Conservation (phyloP, 2,888 invertebrate genomes). For the Abscondita cerata region DNA sequence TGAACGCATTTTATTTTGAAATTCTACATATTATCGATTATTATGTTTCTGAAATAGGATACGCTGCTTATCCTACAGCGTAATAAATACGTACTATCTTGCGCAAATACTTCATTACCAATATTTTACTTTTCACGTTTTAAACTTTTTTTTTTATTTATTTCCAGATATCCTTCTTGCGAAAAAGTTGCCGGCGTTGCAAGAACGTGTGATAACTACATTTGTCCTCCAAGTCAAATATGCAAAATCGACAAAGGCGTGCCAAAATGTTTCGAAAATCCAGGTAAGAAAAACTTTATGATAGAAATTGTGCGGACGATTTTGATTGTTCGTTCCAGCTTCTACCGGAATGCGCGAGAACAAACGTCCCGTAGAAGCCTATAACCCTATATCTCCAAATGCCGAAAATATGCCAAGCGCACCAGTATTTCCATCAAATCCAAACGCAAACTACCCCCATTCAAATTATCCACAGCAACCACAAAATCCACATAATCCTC, state of each 20-base stretch:
- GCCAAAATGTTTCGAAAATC: constrained; percentile 56
- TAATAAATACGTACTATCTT: no score
- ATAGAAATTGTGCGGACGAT: background rate
- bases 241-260: constrained; percentile 54
- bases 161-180: constrained; percentile 56
- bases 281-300: constrained; percentile 31
- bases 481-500: constrained; percentile 17
- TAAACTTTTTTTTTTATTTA: background rate
- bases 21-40: no score
- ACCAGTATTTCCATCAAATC: constrained; percentile 8
- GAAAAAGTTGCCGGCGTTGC: constrained; percentile 46
- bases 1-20: no score
- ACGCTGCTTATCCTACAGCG: no score
- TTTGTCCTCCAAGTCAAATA: constrained; percentile 57
- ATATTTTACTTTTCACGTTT: no score
- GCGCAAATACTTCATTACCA: no score
- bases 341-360: constrained; percentile 14
- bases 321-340: constrained; percentile 5
- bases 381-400: constrained; percentile 21
- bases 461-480: constrained; percentile 14
- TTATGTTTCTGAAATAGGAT: no score
- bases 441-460: constrained; percentile 3
- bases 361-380: constrained; percentile 19
- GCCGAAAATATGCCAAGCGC: constrained; percentile 17
- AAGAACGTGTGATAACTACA: constrained; percentile 51